Evolutionary conservation across 2,113 vertebrate genomes (phyloP), one percentile per base, ranked within the genome.

Genomic region (Chionis minor): DNA sequence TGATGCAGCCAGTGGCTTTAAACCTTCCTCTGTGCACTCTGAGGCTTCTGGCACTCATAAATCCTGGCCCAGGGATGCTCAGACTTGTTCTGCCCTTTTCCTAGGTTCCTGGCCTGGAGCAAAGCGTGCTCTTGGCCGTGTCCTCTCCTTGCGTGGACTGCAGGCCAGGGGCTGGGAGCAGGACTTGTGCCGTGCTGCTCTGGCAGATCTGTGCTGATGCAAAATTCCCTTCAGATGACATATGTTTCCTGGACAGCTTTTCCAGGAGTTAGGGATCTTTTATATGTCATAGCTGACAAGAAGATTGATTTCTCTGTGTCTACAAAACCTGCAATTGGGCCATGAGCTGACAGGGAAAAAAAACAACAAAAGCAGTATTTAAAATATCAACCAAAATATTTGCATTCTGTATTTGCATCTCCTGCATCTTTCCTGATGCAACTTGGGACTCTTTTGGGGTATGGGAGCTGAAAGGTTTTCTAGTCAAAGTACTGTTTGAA

Each of bases 261-360:
- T 73, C 33, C 42, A 69, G 66, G 79, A 65, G 86, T 93, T 92
- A 82, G 58, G 44, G 40, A 62, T 90, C 87, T 44, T 94, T 66
- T 51, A n/a, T 73, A 18, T 77, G 26, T 55, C 40, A n/a, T 28
- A 92, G 51, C 44, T 95, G 84, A 73, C 70, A 75, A 86, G 82
- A 88, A 94, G 79, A 72, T 94, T 51, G 47, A 67, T 95, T 96
- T 74, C 69, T 94, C 61, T 94, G 11, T 52, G 38, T 65, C 54
- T 87, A n/a, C 35, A 82, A 79, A 94, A 72, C n/a, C 58, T 66
- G 44, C 58, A 80, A 4, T 3, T 82, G 62, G 19, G 33, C 70
- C 42, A n/a, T 33, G 32, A 86, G 19, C 58, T 93, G 73, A 44
- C 33, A 65, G 67, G 91, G 42, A 24, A 94, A 74, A 74, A 38